A percentile compares a stretch with the other conserved stretches of the same genome.
These are phyloP conservation scores for Puffinus mauretanicus DNA, from an alignment of 2,113 vertebrate species.

Conservation along the genomic window DNA sequence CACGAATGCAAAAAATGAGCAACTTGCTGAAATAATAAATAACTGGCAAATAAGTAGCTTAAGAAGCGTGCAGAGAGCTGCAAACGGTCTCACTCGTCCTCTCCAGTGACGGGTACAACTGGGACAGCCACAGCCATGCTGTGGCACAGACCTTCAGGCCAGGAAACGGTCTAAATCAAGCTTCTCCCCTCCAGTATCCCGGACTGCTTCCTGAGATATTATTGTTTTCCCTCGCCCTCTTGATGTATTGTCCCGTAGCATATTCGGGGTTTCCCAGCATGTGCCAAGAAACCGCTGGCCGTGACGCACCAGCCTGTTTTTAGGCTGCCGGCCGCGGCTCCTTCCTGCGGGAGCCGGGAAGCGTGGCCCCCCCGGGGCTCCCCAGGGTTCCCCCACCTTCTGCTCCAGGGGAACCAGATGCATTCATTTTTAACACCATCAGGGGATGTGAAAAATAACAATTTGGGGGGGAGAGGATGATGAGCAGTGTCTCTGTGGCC, in stretches of 20 bases:
- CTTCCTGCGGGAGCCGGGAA: background rate
- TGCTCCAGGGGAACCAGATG: background rate
- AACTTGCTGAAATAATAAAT: background rate
- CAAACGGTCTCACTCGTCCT: background rate
- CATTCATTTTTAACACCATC: background rate
- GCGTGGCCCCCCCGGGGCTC: fast-evolving
- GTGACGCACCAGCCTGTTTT: background rate
- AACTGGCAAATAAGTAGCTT: background rate
- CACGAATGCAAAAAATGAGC: fast-evolving
- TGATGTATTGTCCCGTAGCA: slow-evolving; percentile 3
- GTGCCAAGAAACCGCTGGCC: background rate
- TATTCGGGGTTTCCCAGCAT: background rate
- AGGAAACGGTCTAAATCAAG: slow-evolving; percentile 27
- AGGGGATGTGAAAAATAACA: background rate
- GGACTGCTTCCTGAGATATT: slow-evolving; percentile 44
- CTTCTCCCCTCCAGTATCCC: background rate
- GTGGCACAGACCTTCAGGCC: background rate
- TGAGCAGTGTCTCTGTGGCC: background rate
- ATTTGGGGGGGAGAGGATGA: background rate
- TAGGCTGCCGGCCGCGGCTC: background rate
- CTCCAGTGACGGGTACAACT: fast-evolving
- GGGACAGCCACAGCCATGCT: background rate
- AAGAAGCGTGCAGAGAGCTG: background rate
- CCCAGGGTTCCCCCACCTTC: background rate
- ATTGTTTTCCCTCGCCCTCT: background rate